Evolutionary conservation across 2,797 vertebrate species (phyloP).

Genomic region (Carduelis carduelis): DNA sequence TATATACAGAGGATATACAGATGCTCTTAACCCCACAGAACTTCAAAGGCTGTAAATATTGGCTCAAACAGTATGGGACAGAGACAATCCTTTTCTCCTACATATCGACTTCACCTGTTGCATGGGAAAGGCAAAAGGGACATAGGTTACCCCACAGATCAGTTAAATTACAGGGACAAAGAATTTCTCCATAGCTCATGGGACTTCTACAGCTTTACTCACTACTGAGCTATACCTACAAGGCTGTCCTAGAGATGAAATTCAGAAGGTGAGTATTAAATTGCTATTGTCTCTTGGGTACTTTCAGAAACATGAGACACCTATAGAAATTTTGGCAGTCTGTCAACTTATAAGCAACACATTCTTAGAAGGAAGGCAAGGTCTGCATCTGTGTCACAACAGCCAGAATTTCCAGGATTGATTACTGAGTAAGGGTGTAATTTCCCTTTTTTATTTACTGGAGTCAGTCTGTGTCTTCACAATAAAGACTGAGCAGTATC

Average conservation of each 20-base stretch:
- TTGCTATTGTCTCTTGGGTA: background rate
- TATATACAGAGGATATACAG: background rate
- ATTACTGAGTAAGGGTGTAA: rapidly evolving
- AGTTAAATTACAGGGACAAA: background rate
- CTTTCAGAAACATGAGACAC: background rate
- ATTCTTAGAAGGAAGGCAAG: background rate
- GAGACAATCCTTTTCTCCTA: background rate
- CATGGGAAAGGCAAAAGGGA: background rate
- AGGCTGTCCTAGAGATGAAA: background rate
- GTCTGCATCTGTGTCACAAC: background rate
- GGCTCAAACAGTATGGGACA: background rate
- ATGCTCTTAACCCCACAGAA: background rate
- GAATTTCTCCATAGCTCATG: background rate
- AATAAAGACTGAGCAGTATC: background rate
- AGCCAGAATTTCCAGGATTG: background rate
- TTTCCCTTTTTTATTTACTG: background rate
- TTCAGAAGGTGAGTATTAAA: background rate
- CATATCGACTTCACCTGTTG: background rate
- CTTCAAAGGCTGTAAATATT: background rate
- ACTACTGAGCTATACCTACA: background rate
- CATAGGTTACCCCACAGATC: rapidly evolving
- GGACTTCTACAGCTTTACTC: background rate
- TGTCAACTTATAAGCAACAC: background rate
- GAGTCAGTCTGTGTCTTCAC: background rate
- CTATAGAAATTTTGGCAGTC: rapidly evolving